phyloP scores from a whole-genome alignment of 2,113 vertebrate species.

The Barbus barbus region DNA sequence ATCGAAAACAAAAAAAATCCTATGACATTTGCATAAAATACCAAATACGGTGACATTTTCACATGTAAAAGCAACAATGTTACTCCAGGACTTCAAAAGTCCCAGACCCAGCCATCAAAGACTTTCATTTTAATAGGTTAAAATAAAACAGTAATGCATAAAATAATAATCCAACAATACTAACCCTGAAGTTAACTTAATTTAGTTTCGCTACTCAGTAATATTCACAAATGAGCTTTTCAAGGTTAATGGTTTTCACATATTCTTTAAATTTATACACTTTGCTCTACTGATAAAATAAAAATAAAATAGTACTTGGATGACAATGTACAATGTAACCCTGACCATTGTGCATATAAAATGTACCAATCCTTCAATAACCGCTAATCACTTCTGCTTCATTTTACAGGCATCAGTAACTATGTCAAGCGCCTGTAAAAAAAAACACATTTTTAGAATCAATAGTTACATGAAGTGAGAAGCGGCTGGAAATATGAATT shows the following conservation, averaged over 20 bases:
- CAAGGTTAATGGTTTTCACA: constrained; percentile 66
- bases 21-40: constrained; percentile 7
- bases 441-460: no score
- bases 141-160: constrained; percentile 51
- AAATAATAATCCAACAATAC: constrained; percentile 52
- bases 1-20: constrained; percentile 14
- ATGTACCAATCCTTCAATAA: neutral
- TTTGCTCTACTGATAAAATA: neutral
- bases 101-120: constrained; percentile 55
- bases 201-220: constrained; percentile 43
- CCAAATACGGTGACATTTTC: constrained; percentile 24
- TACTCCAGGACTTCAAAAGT: constrained; percentile 33
- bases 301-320: constrained; percentile 5
- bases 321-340: neutral
- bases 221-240: constrained; percentile 58
- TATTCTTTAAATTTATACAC: constrained; percentile 46
- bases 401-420: constrained; percentile 1
- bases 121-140: constrained; percentile 55
- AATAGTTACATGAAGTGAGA: constrained; percentile 64
- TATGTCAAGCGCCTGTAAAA: no score
- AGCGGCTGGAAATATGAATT: constrained; percentile 52
- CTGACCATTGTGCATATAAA: constrained; percentile 9
- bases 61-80: constrained; percentile 56
- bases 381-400: no score
- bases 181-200: constrained; percentile 55